Evolutionary conservation across 2,888 invertebrate species (phyloP), one percentile per base, ranked within the genome.

Genomic region (Hydroisotoma schaefferi): DNA sequence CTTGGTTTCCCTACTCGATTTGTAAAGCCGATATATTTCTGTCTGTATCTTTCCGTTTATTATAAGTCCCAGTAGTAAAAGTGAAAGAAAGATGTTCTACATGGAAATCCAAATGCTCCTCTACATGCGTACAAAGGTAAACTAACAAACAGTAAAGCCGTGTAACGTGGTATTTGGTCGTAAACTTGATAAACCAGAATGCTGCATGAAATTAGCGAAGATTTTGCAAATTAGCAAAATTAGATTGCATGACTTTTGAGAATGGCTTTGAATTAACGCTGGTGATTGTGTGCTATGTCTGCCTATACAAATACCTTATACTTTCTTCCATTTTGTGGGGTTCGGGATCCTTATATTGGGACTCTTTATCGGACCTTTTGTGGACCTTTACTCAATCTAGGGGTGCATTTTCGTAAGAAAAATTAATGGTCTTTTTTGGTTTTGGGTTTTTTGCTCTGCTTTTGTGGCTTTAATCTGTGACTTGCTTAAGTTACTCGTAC

Each of bases 381-480:
- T 33, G n/a, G n/a, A n/a, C n/a, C n/a, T n/a, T n/a, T 15, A 40
- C 40, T 40, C 5, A 15, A 10, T 40, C 40, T 23, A 63, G 63
- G 63, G 55, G 28, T 63, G 63, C 55, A 49, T 55, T 25, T 59
- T 59, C 25, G 62, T 62, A 62, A 62, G 62, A 37, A 46, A 20
- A 33, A 44, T 49, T 47, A 37, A 15, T 55, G 27, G 20, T 28
- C 8, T 40, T 46, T 25, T 23, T 8, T 46, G 6, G 12, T 23
- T 23, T 23, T 46, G 6, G 6, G 20, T 46, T 40, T 15, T 10
- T 15, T 46, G 46, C 23, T 23, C 15, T 46, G 46, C 46, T 46
- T 46, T 46, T 40, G 40, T 40, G 40, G 40, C 40, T 40, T 40
- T 5, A 4, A 33, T 10, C 8, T 15, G 33, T 33, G 33, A 33